Evolutionary conservation across 1,140 invertebrate species (phyloP), one percentile per base, ranked within the genome.

Genomic region (Aethina tumida): DNA sequence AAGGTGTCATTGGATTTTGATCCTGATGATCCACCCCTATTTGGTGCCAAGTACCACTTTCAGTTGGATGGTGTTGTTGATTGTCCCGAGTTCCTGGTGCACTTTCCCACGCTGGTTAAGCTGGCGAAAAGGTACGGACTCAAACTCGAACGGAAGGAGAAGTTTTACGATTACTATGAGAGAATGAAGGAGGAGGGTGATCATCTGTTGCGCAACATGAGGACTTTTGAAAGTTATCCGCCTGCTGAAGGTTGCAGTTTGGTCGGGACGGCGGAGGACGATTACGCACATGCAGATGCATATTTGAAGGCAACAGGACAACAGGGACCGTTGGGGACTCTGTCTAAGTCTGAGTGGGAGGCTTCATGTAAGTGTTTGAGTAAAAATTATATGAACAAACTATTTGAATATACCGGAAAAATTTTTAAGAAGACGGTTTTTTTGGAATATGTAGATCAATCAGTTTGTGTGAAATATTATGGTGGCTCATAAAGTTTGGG

Each of bases 31-130:
- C 74, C 78, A 49, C 85, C 89, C 4, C 60, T 98, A 8, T 99
- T 99, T 73, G 96, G 96, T 25, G 90, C 85, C 19, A 90, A 93
- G 63, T 97, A 99, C 68, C 78, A 94, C 63, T 99, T 99, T 62
- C 77, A 91, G 57, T 65, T 99, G 32, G 90, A 97, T 58, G 92
- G 86, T 25, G 90, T 95, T 9, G 95, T 99, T 0, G 80, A 99
- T 62, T 99, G 96, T 68, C 96, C 96, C 15, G 96, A 99, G 63
- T 99, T 97, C 70, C 68, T 99, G 17, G 93, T 98, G 9, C 80
- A 97, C 65, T 88, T 97, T 63, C 84, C 89, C 15, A 69, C 81
- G 4, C 69, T 99, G 36, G 66, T 79, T 44, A 85, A 88, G 62
- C 64, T 97, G 48, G 89, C 87, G 21, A 66, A 74, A 32, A 82